Evolutionary conservation across 2,797 vertebrate species (phyloP), one percentile per base, ranked within the genome.

Genomic region (Crocidura indochinensis): DNA sequence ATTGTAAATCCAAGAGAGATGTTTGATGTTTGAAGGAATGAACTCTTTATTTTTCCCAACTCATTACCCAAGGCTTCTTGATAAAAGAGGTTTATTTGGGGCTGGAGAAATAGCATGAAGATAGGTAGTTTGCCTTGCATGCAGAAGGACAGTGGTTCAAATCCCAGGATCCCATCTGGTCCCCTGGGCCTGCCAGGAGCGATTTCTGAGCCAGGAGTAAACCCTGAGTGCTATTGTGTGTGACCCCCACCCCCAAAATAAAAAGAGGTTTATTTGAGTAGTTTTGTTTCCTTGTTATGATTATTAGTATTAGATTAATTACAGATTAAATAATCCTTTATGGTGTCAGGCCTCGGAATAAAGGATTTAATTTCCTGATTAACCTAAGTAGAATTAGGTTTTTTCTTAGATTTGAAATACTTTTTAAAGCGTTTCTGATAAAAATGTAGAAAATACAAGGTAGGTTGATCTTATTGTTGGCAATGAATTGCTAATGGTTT

Each of bases 361-460:
- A 12, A 89, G 3, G 9, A 24, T 64, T 76, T 92, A 31, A 82
- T 86, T 88, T 72, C 31, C 72, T 91, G 17, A 29, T 60, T 65
- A 24, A 60, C 38, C 62, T 77, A 60, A 10, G 6, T 84, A 87
- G 47, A 90, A 69, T 89, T 88, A 60, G 24, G 68, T 85, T 93
- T 95, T 85, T 27, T 38, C 73, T 81, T 74, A 10, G 27, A 75
- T 91, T 95, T 85, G 69, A 87, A 51, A 84, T 51, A 88, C 79
- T 72, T 95, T 85, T 53, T 81, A 51, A 85, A 56, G 5, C 77
- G 72, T 92, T 94, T 84, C n/a, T 92, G 49, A 17, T 90, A 85
- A 74, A 77, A 8, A 15, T 60, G 44, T 29, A 74, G 44, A 85
- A 81, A 76, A 9, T 9, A n/a, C 44, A n/a, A 49, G 26, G 12